Evolutionary conservation across 1,140 invertebrate genomes (phyloP).

Genomic region (Conus ventricosus): DNA sequence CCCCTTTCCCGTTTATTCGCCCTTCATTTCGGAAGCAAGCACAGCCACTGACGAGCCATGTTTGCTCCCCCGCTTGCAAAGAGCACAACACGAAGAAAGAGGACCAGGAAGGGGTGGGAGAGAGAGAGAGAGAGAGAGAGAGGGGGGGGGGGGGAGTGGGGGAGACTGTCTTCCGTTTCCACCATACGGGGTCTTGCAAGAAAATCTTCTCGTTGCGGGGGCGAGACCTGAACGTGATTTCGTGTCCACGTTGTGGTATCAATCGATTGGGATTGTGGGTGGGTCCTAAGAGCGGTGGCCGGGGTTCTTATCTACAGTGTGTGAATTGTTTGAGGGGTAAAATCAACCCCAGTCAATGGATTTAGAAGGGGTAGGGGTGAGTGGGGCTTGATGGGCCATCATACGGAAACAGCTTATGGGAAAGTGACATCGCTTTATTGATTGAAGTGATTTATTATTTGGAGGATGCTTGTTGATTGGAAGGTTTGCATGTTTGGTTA

Average conservation of each 20-base stretch:
- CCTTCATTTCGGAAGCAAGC: background rate
- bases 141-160: no score
- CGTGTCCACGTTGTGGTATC: background rate
- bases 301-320: slow-evolving; percentile 1
- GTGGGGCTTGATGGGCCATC: background rate
- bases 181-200: no score
- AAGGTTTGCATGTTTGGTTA: no score
- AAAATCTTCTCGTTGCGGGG: background rate
- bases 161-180: background rate
- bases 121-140: no score
- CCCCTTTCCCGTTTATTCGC: background rate
- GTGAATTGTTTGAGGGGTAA: background rate
- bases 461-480: no score
- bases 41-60: background rate
- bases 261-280: background rate
- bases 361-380: background rate
- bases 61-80: background rate
- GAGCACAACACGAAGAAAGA: no score
- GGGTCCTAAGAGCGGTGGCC: background rate
- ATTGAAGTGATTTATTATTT: no score
- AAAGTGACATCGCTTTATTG: background rate
- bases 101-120: no score
- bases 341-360: background rate
- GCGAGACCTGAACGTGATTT: slow-evolving; percentile 6
- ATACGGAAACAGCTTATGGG: background rate